Evolutionary conservation across 2,888 invertebrate species (phyloP).

Genomic region (Ceratothoa steindachneri): DNA sequence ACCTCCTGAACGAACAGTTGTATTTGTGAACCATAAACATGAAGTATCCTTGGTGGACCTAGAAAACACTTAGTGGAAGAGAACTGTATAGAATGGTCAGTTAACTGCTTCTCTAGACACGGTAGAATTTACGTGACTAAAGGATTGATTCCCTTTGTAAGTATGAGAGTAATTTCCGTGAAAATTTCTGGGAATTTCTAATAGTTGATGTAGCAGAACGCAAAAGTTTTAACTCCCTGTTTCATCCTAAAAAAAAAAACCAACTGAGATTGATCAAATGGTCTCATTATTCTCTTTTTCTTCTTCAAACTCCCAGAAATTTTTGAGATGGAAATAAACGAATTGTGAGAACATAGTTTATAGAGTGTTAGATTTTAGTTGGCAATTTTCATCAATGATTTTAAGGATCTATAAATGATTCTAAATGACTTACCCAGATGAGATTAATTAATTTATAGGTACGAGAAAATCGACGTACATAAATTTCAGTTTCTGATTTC

Average conservation of each 20-base stretch:
- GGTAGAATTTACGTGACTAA: background rate
- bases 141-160: background rate
- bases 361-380: background rate
- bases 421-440: too few species aligned
- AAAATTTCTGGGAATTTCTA: background rate
- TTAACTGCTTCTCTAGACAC: background rate
- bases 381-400: background rate
- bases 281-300: too few species aligned
- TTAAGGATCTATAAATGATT: too few species aligned
- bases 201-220: too few species aligned
- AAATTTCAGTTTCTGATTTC: too few species aligned
- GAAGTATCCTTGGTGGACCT: background rate
- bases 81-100: background rate
- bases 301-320: background rate
- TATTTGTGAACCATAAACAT: background rate
- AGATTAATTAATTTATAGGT: too few species aligned
- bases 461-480: too few species aligned
- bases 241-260: too few species aligned
- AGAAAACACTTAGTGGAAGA: background rate
- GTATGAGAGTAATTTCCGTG: background rate
- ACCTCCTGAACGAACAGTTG: background rate
- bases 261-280: too few species aligned
- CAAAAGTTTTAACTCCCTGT: too few species aligned
- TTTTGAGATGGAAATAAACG: background rate
- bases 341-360: background rate